A percentile compares a stretch with the other conserved stretches of the same genome.
These are phyloP conservation scores for Geopemphigus sp. DNA, from an alignment of 1,140 invertebrate genomes.

Conservation along the genomic window DNA sequence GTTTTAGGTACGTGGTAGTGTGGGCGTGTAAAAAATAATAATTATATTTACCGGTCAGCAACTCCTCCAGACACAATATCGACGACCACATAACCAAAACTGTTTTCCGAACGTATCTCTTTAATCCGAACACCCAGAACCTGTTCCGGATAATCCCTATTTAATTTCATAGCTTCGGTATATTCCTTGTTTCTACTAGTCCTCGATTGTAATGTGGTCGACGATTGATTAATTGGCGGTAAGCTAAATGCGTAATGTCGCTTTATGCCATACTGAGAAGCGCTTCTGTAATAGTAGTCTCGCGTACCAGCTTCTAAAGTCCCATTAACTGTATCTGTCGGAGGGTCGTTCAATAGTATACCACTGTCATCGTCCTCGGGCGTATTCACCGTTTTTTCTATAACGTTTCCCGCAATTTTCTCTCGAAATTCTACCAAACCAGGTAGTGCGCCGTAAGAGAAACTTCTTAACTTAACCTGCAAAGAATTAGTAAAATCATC, in stretches of 20 bases:
- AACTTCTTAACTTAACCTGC: conserved; percentile 67
- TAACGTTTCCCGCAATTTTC: not conserved
- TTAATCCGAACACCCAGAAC: conserved; percentile 83
- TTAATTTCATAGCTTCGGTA: conserved; percentile 68
- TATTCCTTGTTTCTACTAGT: conserved; percentile 52
- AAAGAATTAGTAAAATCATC: conserved; percentile 49
- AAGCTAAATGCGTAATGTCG: conserved; percentile 18
- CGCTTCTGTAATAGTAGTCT: conserved; percentile 40
- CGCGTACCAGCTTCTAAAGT: not conserved
- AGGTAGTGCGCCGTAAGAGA: conserved; percentile 72
- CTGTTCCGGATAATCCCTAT: conserved; percentile 65
- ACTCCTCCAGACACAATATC: conserved; percentile 75
- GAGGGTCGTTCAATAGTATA: conserved; percentile 61
- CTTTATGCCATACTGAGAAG: conserved; percentile 44
- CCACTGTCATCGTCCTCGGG: conserved; percentile 71
- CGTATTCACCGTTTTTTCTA: conserved; percentile 11
- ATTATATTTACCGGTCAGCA: conserved; percentile 66
- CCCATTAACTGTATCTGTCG: not conserved
- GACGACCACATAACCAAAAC: conserved; percentile 76
- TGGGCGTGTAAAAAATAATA: no score
- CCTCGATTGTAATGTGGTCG: conserved; percentile 50
- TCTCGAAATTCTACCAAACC: conserved; percentile 69
- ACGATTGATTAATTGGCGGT: conserved; percentile 19
- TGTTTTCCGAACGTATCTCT: conserved; percentile 68
- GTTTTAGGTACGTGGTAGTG: no score